Percentiles rank a stretch among this genome's conserved stretches.
Evolutionary conservation across 2,797 vertebrate genomes (phyloP).

Genomic region (Pagetopsis macropterus): DNA sequence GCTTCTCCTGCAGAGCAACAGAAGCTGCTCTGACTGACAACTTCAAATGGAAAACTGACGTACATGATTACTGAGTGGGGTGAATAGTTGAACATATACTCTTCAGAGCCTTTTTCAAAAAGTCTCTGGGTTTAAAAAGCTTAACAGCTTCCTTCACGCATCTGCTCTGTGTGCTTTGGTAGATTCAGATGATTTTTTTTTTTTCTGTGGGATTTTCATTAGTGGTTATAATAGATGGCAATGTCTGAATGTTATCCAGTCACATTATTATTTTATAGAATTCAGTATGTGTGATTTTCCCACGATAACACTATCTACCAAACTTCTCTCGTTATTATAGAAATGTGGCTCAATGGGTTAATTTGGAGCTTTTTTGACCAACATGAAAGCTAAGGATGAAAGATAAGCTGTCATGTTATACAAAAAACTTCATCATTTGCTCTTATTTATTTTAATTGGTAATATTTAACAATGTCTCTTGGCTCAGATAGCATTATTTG

Average conservation of each 20-base stretch:
- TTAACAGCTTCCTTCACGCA: no score
- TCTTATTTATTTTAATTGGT: no score
- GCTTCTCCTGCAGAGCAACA: conserved; percentile 16
- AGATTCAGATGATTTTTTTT: conserved; percentile 4
- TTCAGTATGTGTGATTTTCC: conserved; percentile 37
- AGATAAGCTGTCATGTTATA: not conserved
- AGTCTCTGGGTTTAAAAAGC: not conserved
- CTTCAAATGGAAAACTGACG: conserved; percentile 14
- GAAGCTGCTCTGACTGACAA: not conserved
- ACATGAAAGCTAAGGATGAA: no score
- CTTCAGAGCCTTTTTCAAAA: conserved; percentile 10
- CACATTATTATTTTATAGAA: conserved; percentile 39
- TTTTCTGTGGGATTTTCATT: conserved; percentile 20
- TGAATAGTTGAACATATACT: not conserved
- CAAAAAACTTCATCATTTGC: no score
- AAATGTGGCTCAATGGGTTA: not conserved
- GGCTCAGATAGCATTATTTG: not conserved
- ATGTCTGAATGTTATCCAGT: conserved; percentile 20
- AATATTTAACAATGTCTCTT: not conserved
- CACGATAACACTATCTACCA: conserved; percentile 42
- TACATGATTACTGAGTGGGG: conserved; percentile 6
- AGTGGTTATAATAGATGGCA: conserved; percentile 26
- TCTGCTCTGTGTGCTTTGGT: conserved; percentile 1
- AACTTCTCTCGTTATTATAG: conserved; percentile 34
- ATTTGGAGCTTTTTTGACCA: not conserved